These are phyloP conservation scores for Apamea monoglypha DNA, from an alignment of 2,888 invertebrate species.

Conservation along the genomic window DNA sequence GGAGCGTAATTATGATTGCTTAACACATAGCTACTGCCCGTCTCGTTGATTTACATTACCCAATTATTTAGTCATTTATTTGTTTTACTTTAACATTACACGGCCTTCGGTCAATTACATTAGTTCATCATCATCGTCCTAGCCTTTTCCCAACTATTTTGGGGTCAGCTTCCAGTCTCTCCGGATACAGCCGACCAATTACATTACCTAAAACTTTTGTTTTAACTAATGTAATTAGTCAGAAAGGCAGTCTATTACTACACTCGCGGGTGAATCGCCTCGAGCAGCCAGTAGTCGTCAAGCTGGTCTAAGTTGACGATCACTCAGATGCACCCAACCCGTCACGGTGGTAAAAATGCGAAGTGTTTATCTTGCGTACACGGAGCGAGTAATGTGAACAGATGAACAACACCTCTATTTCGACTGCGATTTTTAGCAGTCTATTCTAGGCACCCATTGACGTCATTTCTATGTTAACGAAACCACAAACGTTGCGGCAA, in stretches of 20 bases:
- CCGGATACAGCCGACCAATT: too few relatives aligned
- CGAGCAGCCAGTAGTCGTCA: too few relatives aligned
- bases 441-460: neutral
- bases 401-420: too few relatives aligned
- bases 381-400: too few relatives aligned
- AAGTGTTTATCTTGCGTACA: too few relatives aligned
- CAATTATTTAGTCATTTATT: neutral
- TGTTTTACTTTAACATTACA: neutral
- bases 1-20: neutral
- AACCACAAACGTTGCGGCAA: neutral
- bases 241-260: too few relatives aligned
- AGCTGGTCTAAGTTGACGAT: too few relatives aligned
- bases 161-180: neutral
- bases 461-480: neutral
- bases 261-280: too few relatives aligned
- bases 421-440: neutral
- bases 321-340: too few relatives aligned
- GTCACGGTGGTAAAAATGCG: too few relatives aligned
- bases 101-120: neutral
- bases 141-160: neutral
- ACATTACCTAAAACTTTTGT: neutral
- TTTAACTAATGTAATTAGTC: too few relatives aligned
- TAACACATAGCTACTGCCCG: neutral
- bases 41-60: neutral
- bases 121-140: neutral